Percentiles rank a stretch among this genome's conserved stretches.
Conservation (phyloP, 1,140 invertebrate genomes). For the Drosophila ohnishii region DNA sequence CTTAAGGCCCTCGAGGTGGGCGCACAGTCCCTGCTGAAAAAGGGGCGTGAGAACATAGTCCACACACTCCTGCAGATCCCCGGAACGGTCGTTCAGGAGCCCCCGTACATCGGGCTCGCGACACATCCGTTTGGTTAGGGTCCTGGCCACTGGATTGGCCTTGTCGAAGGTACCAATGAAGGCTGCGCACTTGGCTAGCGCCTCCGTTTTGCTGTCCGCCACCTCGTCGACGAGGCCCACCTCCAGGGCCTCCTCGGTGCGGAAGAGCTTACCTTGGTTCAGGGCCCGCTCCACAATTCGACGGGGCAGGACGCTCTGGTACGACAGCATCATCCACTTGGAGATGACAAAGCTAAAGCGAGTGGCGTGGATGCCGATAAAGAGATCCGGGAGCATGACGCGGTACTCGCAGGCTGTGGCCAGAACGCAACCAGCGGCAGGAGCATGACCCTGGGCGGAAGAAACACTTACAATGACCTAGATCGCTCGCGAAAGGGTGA, state of each 20-base stretch:
- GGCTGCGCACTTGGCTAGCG: slow-evolving; percentile 86
- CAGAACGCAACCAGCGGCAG: slow-evolving; percentile 92
- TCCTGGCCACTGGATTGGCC: slow-evolving; percentile 86
- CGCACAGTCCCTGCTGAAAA: slow-evolving; percentile 87
- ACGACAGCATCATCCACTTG: slow-evolving; percentile 88
- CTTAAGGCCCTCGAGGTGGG: slow-evolving; percentile 89
- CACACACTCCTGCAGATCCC: slow-evolving; percentile 86
- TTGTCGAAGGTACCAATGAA: slow-evolving; percentile 87
- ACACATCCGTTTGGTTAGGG: slow-evolving; percentile 86
- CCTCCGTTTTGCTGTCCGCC: slow-evolving; percentile 87
- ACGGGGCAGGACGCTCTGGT: slow-evolving; percentile 78
- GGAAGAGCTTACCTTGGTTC: slow-evolving; percentile 88
- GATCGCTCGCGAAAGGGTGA: not conserved
- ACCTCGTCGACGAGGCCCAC: slow-evolving; percentile 89
- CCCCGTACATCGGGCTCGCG: slow-evolving; percentile 84
- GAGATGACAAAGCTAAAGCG: slow-evolving; percentile 89
- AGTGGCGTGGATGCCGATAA: slow-evolving; percentile 92
- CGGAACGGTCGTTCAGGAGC: slow-evolving; percentile 86
- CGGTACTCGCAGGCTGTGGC: slow-evolving; percentile 93
- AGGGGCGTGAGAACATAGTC: slow-evolving; percentile 85
- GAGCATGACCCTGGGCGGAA: slow-evolving; percentile 87
- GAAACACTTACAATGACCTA: not conserved
- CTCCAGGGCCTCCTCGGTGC: slow-evolving; percentile 89
- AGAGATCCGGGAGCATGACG: slow-evolving; percentile 89
- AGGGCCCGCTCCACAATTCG: slow-evolving; percentile 89